Percentiles rank a stretch among this genome's conserved stretches.
phyloP scores from a whole-genome alignment of 1,140 invertebrate species.

The Zophobas atratus region DNA sequence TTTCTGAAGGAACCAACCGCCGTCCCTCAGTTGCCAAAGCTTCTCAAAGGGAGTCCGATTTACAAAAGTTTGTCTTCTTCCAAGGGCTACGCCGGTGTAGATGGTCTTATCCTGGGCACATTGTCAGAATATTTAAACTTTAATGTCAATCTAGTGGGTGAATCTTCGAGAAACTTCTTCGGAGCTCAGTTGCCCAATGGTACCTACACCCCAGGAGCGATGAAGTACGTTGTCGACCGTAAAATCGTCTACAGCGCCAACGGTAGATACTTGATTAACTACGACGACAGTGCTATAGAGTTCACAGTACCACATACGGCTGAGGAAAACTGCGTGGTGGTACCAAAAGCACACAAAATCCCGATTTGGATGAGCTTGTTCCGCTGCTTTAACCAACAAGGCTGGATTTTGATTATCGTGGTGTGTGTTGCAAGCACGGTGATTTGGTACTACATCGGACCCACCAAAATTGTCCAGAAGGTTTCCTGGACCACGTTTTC shows the following conservation, averaged over 20 bases:
- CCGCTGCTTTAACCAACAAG: slow-evolving; percentile 58
- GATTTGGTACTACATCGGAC: background rate
- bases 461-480: background rate
- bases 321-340: slow-evolving; percentile 67
- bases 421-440: background rate
- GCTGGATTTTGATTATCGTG: background rate
- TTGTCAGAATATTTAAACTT: slow-evolving; percentile 66
- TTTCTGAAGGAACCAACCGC: background rate
- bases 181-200: slow-evolving; percentile 62
- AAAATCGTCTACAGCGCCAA: slow-evolving; percentile 65
- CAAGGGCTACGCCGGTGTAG: slow-evolving; percentile 56
- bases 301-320: slow-evolving; percentile 63
- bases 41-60: slow-evolving; percentile 1
- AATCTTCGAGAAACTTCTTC: slow-evolving; percentile 59
- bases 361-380: slow-evolving; percentile 67
- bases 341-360: slow-evolving; percentile 65
- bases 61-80: slow-evolving; percentile 44
- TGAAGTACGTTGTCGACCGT: slow-evolving; percentile 64
- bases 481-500: background rate
- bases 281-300: slow-evolving; percentile 60
- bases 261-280: slow-evolving; percentile 65
- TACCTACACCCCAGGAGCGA: slow-evolving; percentile 61
- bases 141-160: slow-evolving; percentile 53
- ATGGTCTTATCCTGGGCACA: slow-evolving; percentile 63
- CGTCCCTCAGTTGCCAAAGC: background rate